Conservation (phyloP, 2,797 vertebrate genomes). For the Thunnus albacares region DNA sequence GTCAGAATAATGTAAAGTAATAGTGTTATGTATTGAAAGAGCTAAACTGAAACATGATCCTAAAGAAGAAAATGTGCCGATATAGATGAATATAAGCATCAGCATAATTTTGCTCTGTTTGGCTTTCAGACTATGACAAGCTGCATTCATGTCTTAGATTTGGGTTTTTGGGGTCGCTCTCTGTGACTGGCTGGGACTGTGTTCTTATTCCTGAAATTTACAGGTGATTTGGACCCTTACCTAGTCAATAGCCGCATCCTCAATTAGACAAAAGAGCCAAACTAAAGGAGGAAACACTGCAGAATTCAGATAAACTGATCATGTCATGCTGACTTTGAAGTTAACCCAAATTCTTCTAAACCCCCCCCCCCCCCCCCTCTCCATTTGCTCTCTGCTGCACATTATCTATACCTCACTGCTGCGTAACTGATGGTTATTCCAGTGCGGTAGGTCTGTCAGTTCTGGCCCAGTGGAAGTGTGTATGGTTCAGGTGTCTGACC, state of each 20-base stretch:
- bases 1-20: neutral
- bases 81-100: neutral
- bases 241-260: too few species aligned
- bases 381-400: neutral
- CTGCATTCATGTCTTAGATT: neutral
- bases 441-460: conserved; percentile 49
- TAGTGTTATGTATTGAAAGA: neutral
- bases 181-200: neutral
- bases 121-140: too few species aligned
- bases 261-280: too few species aligned
- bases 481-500: conserved; percentile 58
- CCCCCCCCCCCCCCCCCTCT: neutral
- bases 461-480: conserved; percentile 36
- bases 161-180: neutral
- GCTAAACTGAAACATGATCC: neutral
- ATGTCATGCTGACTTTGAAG: too few species aligned
- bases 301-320: too few species aligned
- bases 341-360: too few species aligned
- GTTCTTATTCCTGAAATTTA: neutral
- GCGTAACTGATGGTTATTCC: conserved; percentile 41
- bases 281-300: too few species aligned
- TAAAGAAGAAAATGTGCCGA: neutral
- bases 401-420: conserved; percentile 37
- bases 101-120: neutral
- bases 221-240: neutral